Evolutionary conservation across 1,140 invertebrate species (phyloP), one percentile per base, ranked within the genome.

Genomic region (Atta texana): DNA sequence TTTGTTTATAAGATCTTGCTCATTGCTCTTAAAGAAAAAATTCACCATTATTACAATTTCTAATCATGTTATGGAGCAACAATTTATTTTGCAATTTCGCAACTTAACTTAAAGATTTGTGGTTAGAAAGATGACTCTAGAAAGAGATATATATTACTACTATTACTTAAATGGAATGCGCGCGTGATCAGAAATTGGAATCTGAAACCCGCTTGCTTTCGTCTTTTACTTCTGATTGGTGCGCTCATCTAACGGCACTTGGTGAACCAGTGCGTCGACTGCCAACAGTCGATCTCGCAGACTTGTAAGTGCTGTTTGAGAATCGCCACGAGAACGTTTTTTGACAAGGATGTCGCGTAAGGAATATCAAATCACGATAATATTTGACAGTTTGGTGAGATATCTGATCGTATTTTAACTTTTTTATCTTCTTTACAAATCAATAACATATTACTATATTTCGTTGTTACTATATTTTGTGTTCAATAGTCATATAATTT

Each of bases 201-300:
- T 88, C 84, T 80, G 61, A 84, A 63, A 86, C 71, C 89, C 81
- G 90, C 64, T 87, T 92, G 63, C 59, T 84, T 53, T 85, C 53
- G 81, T 89, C 18, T 59, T 68, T n/a, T 77, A 18, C 18, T 51
- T 82, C 74, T 87, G 85, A 93, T 93, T 93, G 92, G 93, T 81
- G 64, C 87, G 80, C 28, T 51, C 49, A 74, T 66, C 63, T 93
- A 93, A 93, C 93, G 93, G 93, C 72, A 93, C 91, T 90, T 91
- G 44, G 89, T 87, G 81, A 86, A 84, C 90, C 63, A 77, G 74
- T 64, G 69, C 75, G 80, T 64, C 59, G 81, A 69, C 71, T 85
- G 84, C 80, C 87, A 61, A 81, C 76, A 89, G 74, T 76, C 64
- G 86, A 57, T 82, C 66, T 76, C 68, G 61, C 77, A 80, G 75